Base-by-base conservation (phyloP, 2,888 invertebrate species). In the Cerastis leucographa region DNA sequence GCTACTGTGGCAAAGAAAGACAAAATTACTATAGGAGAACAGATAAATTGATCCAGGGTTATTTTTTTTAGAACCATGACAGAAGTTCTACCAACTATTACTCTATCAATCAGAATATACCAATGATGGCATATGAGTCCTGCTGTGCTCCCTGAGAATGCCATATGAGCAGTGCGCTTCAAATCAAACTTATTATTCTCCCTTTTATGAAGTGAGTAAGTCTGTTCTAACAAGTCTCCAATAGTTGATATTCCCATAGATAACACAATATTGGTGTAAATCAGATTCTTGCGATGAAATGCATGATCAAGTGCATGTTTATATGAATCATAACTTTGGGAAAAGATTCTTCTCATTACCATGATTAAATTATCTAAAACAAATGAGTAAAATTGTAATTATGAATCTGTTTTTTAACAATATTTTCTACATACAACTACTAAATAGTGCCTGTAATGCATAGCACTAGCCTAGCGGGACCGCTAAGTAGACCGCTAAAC, bases 111-210 rank as follows among this genome's bases (percentile, higher is more conserved):
- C 83, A 97, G 96, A 76, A 97, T 97, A 92, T 99, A 99, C 99
- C 99, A 99, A 92, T 98, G 97, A 92, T 99, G 99, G 90, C 98
- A 98, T 46, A 98, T 95, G 14, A 98, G 93, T 42, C 99, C 99
- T 9, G 98, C 97, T 7, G 98, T 97, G 67, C 97, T 94, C 4
- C 99, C 99, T 14, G 98, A 98, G 46, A 97, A 93, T 8, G 98
- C 97, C 98, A 99, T 99, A 80, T 98, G 97, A 29, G 94, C 92
- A 0, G 98, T 98, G 79, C 99, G 97, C 35, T 89, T 91, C 9
- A 90, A 90, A 89, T 98, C 97, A 97, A 97, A 98, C 78, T 92
- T 92, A 8, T 97, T 93, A 80, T 97, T 94, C 76, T 97, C 96
- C 40, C 96, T 95, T 83, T 92, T 97, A 70, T 97, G 92, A 59